These are phyloP conservation scores for Pitta sordida DNA, from an alignment of 2,113 vertebrate species.

Conservation along the genomic window DNA sequence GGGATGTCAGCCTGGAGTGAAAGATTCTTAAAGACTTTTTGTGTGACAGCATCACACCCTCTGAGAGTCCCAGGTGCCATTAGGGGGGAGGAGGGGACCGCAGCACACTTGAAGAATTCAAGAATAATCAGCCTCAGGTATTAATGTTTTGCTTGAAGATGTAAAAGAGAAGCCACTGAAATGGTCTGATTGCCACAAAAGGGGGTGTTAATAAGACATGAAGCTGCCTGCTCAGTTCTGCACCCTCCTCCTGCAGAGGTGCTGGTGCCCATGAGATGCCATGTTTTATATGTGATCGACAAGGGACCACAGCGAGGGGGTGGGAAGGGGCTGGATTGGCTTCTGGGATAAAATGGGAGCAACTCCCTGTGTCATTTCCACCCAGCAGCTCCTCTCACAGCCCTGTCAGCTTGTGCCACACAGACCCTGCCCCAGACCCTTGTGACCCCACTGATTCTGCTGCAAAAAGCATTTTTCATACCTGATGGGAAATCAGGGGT, in stretches of 20 bases:
- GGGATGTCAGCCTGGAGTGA: conserved; percentile 39
- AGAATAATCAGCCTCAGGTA: conserved; percentile 60
- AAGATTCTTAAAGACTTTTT: conserved; percentile 60
- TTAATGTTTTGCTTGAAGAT: conserved; percentile 57
- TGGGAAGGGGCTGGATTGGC: rapidly evolving
- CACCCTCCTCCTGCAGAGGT: not conserved
- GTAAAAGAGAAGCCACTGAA: conserved; percentile 15
- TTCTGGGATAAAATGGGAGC: not conserved
- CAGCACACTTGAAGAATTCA: conserved; percentile 17
- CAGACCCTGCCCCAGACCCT: not conserved
- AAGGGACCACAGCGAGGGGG: rapidly evolving
- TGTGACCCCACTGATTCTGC: not conserved
- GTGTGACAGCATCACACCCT: conserved; percentile 60
- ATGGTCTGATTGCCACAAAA: not conserved
- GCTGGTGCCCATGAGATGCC: not conserved
- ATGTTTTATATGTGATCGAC: rapidly evolving
- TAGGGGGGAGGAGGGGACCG: conserved; percentile 19
- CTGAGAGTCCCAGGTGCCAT: conserved; percentile 50
- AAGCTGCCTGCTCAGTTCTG: not conserved
- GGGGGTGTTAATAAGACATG: not conserved
- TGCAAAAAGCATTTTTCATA: not conserved
- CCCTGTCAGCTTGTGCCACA: not conserved
- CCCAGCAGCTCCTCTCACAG: not conserved
- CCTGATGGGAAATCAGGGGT: not conserved
- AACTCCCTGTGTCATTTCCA: not conserved